Conservation (phyloP, 2,888 invertebrate genomes). For the Frankliniella intonsa region DNA sequence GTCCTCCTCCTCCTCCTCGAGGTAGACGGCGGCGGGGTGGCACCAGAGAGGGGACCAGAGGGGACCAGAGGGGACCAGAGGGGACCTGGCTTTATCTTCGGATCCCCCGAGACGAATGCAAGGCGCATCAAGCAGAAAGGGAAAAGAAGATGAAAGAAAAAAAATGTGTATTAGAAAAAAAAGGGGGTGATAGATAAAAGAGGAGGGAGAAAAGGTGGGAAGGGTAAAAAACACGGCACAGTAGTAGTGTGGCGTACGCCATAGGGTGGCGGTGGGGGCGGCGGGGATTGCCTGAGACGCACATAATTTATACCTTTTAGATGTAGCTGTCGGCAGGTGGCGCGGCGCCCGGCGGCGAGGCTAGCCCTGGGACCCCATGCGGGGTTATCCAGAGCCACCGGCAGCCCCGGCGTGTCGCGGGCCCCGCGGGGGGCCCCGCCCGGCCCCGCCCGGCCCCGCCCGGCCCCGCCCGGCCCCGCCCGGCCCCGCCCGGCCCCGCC, state of each 20-base stretch:
- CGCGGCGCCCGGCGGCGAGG: neutral
- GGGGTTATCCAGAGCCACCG: too few species aligned
- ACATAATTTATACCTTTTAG: constrained; percentile 12
- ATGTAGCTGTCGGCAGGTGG: neutral
- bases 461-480: too few species aligned
- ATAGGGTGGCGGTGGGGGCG: neutral
- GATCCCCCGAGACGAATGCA: neutral
- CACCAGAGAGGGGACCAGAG: too few species aligned
- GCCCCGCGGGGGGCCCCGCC: too few species aligned
- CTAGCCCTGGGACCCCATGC: too few species aligned
- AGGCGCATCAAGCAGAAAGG: neutral
- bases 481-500: too few species aligned
- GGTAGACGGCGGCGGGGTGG: too few species aligned
- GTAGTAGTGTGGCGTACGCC: too few species aligned
- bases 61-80: neutral
- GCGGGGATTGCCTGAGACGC: neutral
- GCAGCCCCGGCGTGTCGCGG: neutral
- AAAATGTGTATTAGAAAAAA: neutral
- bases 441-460: too few species aligned
- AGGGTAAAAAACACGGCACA: neutral
- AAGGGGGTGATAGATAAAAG: neutral
- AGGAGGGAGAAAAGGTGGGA: neutral
- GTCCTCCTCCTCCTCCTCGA: neutral
- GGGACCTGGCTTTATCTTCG: neutral
- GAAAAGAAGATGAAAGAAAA: neutral